These are phyloP conservation scores for Syngnathus floridae DNA, from an alignment of 2,113 vertebrate species.

Conservation along the genomic window DNA sequence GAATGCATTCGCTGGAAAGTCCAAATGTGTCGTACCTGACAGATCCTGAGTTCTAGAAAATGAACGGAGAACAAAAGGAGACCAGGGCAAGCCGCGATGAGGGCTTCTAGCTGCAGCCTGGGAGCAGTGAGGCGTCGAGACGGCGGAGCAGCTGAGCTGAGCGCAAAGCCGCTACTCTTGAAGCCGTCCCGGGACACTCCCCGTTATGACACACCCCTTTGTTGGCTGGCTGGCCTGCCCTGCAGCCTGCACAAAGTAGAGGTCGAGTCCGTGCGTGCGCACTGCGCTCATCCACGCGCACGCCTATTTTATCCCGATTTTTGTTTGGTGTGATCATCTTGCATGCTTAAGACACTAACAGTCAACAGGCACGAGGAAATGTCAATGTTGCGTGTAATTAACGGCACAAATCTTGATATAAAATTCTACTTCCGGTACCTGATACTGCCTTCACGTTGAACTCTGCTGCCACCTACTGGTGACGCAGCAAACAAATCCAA, in stretches of 20 bases:
- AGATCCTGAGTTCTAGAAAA: constrained; percentile 2
- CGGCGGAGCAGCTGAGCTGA: constrained; percentile 19
- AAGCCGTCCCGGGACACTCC: constrained; percentile 42
- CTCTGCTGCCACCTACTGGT: neutral
- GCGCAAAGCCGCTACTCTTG: constrained; percentile 39
- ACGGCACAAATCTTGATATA: neutral
- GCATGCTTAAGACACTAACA: neutral
- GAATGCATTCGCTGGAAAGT: neutral
- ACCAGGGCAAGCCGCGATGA: constrained; percentile 22
- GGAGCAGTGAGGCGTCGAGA: constrained; percentile 33
- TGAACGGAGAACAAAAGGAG: constrained; percentile 4
- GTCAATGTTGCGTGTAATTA: neutral
- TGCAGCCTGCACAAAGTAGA: constrained; percentile 11
- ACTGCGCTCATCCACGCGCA: constrained; percentile 11
- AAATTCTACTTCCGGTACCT: neutral
- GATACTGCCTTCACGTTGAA: neutral
- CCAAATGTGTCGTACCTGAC: constrained; percentile 33
- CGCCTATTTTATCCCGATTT: neutral
- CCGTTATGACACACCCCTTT: constrained; percentile 44
- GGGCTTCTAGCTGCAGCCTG: constrained; percentile 24
- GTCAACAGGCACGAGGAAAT: neutral
- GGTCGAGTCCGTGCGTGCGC: constrained; percentile 5
- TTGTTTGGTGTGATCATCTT: neutral
- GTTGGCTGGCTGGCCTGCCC: constrained; percentile 6
- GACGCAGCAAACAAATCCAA: neutral